Base-by-base conservation (phyloP, 2,888 invertebrate species). In the Merodon equestris region DNA sequence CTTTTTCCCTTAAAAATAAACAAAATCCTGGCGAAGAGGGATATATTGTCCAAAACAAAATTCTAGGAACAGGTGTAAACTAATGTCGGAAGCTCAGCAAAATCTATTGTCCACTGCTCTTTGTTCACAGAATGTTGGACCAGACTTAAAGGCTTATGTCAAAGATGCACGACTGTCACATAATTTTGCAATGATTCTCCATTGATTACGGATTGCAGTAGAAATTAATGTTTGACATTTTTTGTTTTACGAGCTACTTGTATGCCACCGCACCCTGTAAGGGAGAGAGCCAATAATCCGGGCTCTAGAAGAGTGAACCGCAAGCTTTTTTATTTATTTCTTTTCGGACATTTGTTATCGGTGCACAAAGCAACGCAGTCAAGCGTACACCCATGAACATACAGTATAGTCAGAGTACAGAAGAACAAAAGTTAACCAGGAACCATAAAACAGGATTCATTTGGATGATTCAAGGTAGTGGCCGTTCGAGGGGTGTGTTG, bases 191-290 rank as follows among this genome's bases (percentile, higher is more conserved):
- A 47, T 73, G 72, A 73, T 73, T 58, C 58, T 58, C n/a, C 64
- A 58, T 66, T 66, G 72, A 73, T 73, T 66, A 66, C 54, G 64
- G 64, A 66, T 66, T 73, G 45, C 53, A 34, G 64, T 58, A 57
- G 18, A 73, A 73, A 73, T 73, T 71, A 63, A 73, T 73, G 72
- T 51, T 64, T 66, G 64, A 34, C 64, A 73, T 66, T 53, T 57
- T 44, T 63, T 61, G 47, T 45, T 68, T 71, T 71, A 71, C 54
- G 70, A 61, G 12, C 45, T 38, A 27, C 27, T 27, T 7, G 7
- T 27, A 15, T 14, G 9, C 44, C 18, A 34, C 40, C 10, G 12
- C 17, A 19, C 15, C n/a, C 14, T 34, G 9, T 10, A 13, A 34
- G 47, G 44, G 9, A 48, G 42, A 40, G 50, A 19, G 14, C 18